Evolutionary conservation across 2,888 invertebrate species (phyloP).

Genomic region (Halictus ligatus): DNA sequence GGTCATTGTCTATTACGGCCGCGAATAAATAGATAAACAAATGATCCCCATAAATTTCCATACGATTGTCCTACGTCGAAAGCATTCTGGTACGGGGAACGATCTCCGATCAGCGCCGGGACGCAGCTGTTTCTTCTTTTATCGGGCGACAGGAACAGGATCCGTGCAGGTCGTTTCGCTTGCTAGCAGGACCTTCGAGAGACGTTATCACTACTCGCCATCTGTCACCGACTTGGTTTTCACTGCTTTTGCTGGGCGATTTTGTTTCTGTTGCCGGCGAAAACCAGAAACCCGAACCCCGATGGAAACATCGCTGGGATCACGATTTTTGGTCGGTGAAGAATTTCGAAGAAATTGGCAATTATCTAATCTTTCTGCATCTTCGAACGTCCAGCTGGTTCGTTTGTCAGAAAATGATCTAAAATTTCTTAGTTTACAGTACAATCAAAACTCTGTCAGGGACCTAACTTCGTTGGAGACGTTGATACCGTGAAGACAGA

Average conservation of each 20-base stretch:
- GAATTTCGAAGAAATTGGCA: not conserved
- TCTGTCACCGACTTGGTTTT: slow-evolving; percentile 78
- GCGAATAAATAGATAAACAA: slow-evolving; percentile 59
- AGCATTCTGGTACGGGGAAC: slow-evolving; percentile 58
- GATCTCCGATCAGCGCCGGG: slow-evolving; percentile 72
- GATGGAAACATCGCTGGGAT: not conserved
- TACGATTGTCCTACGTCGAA: slow-evolving; percentile 67
- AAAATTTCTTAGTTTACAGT: not conserved
- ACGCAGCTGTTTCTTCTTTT: slow-evolving; percentile 76
- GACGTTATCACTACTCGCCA: slow-evolving; percentile 77
- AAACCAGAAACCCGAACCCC: slow-evolving; percentile 55
- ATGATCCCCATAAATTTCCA: slow-evolving; percentile 66
- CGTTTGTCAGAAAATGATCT: no score
- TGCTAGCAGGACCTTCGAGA: slow-evolving; percentile 72
- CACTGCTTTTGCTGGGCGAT: slow-evolving; percentile 68
- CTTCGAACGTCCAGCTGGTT: no score
- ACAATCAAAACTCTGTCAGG: not conserved
- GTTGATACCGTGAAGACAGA: no score
- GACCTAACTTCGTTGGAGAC: no score
- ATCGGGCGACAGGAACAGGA: slow-evolving; percentile 80
- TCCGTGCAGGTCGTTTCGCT: slow-evolving; percentile 75
- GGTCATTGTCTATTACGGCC: slow-evolving; percentile 27
- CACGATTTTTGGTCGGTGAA: not conserved
- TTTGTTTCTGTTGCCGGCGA: slow-evolving; percentile 53
- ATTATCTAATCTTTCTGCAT: not conserved